These are phyloP conservation scores for Nemurella pictetii DNA, from an alignment of 2,888 invertebrate species.

Conservation along the genomic window DNA sequence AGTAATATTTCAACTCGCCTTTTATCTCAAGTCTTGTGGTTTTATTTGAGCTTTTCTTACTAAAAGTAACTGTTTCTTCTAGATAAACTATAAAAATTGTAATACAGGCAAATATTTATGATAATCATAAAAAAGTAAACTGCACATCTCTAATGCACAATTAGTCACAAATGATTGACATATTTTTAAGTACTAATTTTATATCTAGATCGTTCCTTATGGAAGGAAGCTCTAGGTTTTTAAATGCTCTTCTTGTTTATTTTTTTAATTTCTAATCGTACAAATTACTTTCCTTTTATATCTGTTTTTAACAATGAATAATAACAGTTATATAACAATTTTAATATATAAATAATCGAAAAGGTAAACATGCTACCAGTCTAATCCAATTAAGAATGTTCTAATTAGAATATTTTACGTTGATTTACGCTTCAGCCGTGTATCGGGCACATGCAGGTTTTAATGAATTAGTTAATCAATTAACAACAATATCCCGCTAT, in stretches of 20 bases:
- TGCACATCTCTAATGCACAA: conserved; percentile 21
- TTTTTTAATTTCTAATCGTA: neutral
- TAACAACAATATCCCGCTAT: conserved; percentile 10
- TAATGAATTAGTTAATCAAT: too few species aligned
- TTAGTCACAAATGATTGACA: conserved; percentile 25
- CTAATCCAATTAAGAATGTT: neutral
- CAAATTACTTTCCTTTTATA: conserved; percentile 21
- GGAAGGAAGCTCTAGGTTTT: conserved; percentile 36
- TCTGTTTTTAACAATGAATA: conserved; percentile 31
- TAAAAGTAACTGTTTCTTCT: conserved; percentile 34
- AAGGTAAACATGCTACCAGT: neutral
- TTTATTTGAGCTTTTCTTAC: conserved; percentile 39
- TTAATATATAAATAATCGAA: neutral
- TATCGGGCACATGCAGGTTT: neutral
- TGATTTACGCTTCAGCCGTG: neutral
- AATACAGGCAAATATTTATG: conserved; percentile 37
- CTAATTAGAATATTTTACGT: neutral
- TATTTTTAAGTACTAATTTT: conserved; percentile 26
- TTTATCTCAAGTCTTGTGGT: conserved; percentile 41
- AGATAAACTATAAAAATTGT: conserved; percentile 36
- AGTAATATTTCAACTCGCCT: conserved; percentile 40
- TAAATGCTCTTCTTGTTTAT: conserved; percentile 27
- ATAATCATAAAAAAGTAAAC: conserved; percentile 32
- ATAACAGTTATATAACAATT: conserved; percentile 23
- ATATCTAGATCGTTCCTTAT: conserved; percentile 31